Evolutionary conservation across 2,888 invertebrate genomes (phyloP).

Genomic region (Zygothrica quintamaculata): DNA sequence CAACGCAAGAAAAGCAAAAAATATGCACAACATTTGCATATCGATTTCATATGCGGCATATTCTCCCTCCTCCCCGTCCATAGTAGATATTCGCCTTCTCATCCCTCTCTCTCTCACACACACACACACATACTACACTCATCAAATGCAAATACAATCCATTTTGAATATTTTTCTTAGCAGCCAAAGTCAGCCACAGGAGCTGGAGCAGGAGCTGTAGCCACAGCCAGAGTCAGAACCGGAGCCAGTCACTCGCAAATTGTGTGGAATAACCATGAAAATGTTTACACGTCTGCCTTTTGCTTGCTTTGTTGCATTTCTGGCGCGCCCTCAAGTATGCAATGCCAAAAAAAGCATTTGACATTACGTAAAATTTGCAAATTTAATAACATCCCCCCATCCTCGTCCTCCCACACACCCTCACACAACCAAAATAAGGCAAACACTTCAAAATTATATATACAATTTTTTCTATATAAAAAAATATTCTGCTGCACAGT

Average conservation of each 20-base stretch:
- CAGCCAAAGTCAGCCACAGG: conserved; percentile 9
- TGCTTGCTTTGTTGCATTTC: conserved; percentile 41
- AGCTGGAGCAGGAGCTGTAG: no score
- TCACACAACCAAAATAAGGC: conserved; percentile 2
- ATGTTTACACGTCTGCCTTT: conserved; percentile 62
- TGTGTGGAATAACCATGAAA: conserved; percentile 74
- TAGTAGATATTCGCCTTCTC: no score
- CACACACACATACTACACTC: not conserved
- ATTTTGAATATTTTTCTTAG: conserved; percentile 60
- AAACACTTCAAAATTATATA: not conserved
- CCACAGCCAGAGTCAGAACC: no score
- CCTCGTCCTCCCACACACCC: no score
- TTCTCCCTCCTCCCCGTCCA: not conserved
- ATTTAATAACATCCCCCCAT: conserved; percentile 74
- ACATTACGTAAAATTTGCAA: conserved; percentile 63
- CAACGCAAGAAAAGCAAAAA: conserved; percentile 28
- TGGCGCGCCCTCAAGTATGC: conserved; percentile 54
- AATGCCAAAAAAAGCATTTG: conserved; percentile 51
- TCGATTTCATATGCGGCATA: conserved; percentile 75
- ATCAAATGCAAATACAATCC: conserved; percentile 61
- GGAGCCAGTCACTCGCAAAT: conserved; percentile 50
- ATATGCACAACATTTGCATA: conserved; percentile 73
- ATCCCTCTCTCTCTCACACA: not conserved
- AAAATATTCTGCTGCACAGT: no score
- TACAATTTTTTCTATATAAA: no score